A percentile compares a stretch with the other conserved stretches of the same genome.
Conservation (phyloP, 2,113 vertebrate genomes). For the Passerina amoena region DNA sequence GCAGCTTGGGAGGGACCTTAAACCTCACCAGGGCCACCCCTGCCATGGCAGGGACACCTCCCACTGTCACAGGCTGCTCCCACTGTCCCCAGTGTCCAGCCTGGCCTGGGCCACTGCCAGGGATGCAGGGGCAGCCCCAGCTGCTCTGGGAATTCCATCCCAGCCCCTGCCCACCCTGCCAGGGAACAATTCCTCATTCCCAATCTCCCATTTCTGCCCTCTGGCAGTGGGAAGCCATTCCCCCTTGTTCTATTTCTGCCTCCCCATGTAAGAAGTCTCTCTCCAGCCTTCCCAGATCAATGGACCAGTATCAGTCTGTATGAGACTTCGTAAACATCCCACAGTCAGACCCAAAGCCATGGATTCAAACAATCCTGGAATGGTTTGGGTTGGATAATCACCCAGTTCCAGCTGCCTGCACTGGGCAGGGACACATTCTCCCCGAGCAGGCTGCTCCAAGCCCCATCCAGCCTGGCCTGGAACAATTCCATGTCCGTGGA, state of each 20-base stretch:
- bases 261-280: background rate
- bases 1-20: no score
- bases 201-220: accelerated
- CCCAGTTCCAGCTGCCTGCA: background rate
- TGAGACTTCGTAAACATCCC: background rate
- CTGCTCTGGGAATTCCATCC: no score
- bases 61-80: no score
- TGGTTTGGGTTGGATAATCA: background rate
- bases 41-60: no score
- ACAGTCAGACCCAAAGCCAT: background rate
- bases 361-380: background rate
- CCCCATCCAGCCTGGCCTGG: background rate
- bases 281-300: background rate
- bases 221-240: background rate
- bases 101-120: no score
- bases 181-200: background rate
- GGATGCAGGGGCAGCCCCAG: no score
- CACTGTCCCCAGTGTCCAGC: no score
- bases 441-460: background rate
- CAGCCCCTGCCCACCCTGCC: background rate
- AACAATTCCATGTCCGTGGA: accelerated
- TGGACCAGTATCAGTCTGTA: no score
- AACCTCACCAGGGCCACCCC: no score
- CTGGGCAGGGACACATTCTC: background rate
- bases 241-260: background rate